Base-by-base conservation (phyloP, 2,113 vertebrate genomes). In the Apodemus sylvaticus region DNA sequence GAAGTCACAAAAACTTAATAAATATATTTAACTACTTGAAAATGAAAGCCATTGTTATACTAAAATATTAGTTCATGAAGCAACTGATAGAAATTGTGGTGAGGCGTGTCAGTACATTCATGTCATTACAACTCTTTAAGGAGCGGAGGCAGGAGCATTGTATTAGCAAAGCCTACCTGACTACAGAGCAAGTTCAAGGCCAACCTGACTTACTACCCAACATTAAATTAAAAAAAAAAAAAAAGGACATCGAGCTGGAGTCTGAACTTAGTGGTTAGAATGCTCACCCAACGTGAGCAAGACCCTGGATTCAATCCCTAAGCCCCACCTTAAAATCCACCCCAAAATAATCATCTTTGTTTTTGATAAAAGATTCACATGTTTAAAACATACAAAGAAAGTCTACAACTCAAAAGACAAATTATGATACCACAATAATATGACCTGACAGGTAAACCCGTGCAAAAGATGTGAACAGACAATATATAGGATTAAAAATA, bases 361-460 rank as follows among this genome's bases (percentile, higher is more conserved):
- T 89, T 94, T 90, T 85, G 4, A 77, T 79, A 92, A 93, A 93
- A 88, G 16, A 3, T 78, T 64, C 73, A 62, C 36, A 51, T 90
- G 51, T 86, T 64, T 79, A 24, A 74, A 42, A 39, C 29, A 53
- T 55, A 45, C 48, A 71, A 88, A 86, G 13, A 53, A 78, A 14
- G 16, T 90, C 17, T 92, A 73, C 7, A 89, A 29, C n/a, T 34
- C 34, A 45, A 64, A 91, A 48, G 60, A 3, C 88, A 85, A 90
- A 58, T 31, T 20, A 8, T 77, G 24, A 68, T 70, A 58, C 22
- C 53, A 79, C 76, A 86, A 81, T 36, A 91, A 55, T 60, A 42
- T 71, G 20, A 13, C 48, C 7, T 71, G 45, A 10, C 48, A 22
- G 42, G 39, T 90, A 42, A 66, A 77, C 73, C 31, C 86, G 55